These are phyloP conservation scores for Harpalus rufipes DNA, from an alignment of 2,888 invertebrate species.

Conservation along the genomic window DNA sequence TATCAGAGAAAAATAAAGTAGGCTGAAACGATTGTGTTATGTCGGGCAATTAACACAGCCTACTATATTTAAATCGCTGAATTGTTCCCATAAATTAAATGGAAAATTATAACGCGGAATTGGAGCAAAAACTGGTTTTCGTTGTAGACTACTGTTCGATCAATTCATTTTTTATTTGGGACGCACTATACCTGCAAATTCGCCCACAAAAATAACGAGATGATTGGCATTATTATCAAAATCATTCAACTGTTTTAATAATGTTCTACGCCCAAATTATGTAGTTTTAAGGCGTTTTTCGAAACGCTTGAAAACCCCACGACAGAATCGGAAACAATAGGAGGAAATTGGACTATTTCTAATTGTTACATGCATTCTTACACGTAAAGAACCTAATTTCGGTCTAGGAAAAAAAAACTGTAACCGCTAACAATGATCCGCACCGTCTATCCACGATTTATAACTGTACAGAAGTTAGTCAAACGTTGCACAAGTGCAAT, in stretches of 20 bases:
- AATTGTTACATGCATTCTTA: constrained; percentile 50
- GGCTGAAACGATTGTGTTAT: constrained; percentile 36
- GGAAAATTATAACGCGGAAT: constrained; percentile 41
- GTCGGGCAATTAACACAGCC: constrained; percentile 44
- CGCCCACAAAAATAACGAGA: constrained; percentile 48
- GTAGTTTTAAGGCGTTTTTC: constrained; percentile 20
- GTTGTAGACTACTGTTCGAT: constrained; percentile 31
- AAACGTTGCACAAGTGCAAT: constrained; percentile 63
- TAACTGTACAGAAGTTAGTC: constrained; percentile 58
- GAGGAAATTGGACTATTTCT: constrained; percentile 24
- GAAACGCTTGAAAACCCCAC: neutral
- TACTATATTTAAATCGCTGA: constrained; percentile 48
- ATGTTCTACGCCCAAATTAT: constrained; percentile 9
- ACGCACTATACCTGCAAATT: constrained; percentile 46
- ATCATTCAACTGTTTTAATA: constrained; percentile 52
- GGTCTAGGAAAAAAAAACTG: constrained; percentile 52
- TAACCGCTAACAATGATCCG: constrained; percentile 57
- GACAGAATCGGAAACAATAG: constrained; percentile 50
- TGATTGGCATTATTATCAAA: constrained; percentile 26
- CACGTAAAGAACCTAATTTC: constrained; percentile 49
- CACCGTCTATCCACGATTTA: neutral
- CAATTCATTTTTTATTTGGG: constrained; percentile 15
- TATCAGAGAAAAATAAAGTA: constrained; percentile 56
- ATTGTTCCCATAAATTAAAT: constrained; percentile 38
- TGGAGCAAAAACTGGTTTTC: constrained; percentile 37